These are phyloP conservation scores for Epinotia demarniana DNA, from an alignment of 2,888 invertebrate genomes.

Conservation along the genomic window DNA sequence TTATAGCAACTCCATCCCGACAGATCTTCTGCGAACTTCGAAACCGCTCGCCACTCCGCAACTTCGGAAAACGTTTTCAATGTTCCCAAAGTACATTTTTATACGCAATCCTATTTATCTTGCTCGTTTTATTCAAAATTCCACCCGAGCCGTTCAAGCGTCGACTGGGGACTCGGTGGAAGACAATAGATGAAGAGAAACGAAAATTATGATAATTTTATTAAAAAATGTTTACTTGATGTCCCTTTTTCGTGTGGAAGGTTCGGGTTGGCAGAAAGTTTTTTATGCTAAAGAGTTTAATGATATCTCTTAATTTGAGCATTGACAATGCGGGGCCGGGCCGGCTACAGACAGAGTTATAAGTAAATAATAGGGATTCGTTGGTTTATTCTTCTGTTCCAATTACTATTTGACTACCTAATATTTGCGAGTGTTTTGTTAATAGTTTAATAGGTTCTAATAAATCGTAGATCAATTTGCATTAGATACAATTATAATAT, in stretches of 20 bases:
- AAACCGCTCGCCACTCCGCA: conserved; percentile 55
- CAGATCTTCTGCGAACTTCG: conserved; percentile 64
- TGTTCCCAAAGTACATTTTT: conserved; percentile 65
- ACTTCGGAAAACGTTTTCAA: conserved; percentile 72
- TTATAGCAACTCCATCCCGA: conserved; percentile 13
- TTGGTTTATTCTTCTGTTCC: neutral
- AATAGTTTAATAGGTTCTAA: no score
- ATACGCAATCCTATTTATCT: conserved; percentile 59
- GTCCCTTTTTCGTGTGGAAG: conserved; percentile 31
- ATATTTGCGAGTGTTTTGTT: neutral
- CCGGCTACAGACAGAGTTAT: neutral
- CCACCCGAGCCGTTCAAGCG: conserved; percentile 50
- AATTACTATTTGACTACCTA: neutral
- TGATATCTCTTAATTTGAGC: conserved; percentile 23
- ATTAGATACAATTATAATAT: no score
- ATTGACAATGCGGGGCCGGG: conserved; percentile 1
- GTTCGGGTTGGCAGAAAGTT: conserved; percentile 15
- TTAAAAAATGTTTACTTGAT: conserved; percentile 40
- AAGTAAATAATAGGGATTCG: neutral
- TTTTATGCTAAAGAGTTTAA: conserved; percentile 34
- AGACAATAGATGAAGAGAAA: conserved; percentile 43
- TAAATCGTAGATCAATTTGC: no score
- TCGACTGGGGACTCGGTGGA: conserved; percentile 29
- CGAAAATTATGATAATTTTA: conserved; percentile 44
- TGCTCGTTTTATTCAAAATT: conserved; percentile 57